These are phyloP conservation scores for Epirrhoe alternata DNA, from an alignment of 2,888 invertebrate species.

Conservation along the genomic window DNA sequence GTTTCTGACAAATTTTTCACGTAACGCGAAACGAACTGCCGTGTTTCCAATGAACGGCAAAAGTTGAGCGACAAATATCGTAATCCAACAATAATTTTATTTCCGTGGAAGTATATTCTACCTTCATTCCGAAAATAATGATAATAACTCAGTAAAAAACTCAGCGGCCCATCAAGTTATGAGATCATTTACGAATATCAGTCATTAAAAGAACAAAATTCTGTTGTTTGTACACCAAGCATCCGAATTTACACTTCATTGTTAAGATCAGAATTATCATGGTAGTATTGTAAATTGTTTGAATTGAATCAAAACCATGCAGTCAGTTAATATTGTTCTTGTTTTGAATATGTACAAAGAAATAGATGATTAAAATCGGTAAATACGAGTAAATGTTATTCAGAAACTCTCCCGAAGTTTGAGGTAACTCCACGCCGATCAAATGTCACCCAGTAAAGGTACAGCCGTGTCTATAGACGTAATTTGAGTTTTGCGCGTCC, in stretches of 20 bases:
- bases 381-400: background rate
- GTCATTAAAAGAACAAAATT: background rate
- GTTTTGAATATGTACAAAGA: background rate
- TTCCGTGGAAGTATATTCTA: background rate
- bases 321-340: background rate
- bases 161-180: background rate
- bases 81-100: background rate
- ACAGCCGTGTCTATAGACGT: background rate
- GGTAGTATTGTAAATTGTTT: background rate
- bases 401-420: background rate
- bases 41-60: conserved; percentile 1
- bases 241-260: background rate
- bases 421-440: background rate
- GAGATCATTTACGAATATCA: background rate
- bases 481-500: conserved; percentile 59
- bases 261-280: background rate
- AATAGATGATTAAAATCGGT: background rate
- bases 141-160: background rate
- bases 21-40: conserved; percentile 66
- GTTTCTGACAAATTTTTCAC: conserved; percentile 73
- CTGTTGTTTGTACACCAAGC: background rate
- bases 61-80: background rate
- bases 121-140: background rate
- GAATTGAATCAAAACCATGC: background rate
- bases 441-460: conserved; percentile 2